phyloP scores from a whole-genome alignment of 2,113 vertebrate species.

The Sclerurus mexicanus region DNA sequence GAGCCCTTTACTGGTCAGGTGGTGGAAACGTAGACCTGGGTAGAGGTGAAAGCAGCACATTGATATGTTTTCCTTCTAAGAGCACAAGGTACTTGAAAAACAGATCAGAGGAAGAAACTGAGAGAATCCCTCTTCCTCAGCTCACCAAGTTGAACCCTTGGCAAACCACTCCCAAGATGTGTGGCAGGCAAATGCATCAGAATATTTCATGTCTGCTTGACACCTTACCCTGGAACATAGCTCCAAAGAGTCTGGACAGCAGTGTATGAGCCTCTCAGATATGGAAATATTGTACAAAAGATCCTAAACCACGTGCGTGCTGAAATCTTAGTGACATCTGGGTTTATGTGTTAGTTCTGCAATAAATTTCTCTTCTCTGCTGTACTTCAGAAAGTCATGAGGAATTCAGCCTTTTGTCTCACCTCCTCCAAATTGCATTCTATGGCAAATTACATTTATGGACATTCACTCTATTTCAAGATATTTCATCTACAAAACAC shows the following conservation, averaged over 20 bases:
- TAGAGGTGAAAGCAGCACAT: neutral
- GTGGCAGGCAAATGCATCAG: neutral
- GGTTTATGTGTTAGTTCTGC: neutral
- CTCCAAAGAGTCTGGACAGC: neutral
- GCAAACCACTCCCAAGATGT: neutral
- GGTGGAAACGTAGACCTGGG: neutral
- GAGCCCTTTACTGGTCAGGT: neutral
- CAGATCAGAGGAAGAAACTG: neutral
- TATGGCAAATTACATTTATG: neutral
- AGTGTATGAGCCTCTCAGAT: neutral
- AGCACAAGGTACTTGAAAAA: neutral
- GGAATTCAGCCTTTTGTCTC: neutral
- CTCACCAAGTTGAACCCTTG: neutral
- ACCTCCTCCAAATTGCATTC: neutral
- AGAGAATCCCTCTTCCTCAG: neutral
- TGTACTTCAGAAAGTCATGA: neutral
- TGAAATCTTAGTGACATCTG: neutral
- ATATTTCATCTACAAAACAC: neutral
- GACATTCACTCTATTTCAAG: neutral
- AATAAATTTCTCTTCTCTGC: neutral
- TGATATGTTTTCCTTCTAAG: neutral
- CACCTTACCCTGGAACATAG: neutral
- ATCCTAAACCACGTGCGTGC: neutral
- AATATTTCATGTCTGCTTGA: neutral
- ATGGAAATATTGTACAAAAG: neutral